Evolutionary conservation across 2,113 vertebrate genomes (phyloP).

Genomic region (Plotosus lineatus): DNA sequence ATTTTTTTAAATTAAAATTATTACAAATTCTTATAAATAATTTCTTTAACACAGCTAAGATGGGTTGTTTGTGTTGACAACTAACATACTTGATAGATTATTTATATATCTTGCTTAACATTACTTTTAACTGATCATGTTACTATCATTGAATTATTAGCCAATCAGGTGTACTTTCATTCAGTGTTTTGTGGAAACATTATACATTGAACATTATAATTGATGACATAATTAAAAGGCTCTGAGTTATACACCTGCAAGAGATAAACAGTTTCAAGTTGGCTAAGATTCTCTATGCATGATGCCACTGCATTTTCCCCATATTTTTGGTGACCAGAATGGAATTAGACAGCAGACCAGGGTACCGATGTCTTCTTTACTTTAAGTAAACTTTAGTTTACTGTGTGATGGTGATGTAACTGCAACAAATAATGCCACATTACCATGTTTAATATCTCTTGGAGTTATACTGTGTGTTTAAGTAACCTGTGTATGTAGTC

Average conservation of each 20-base stretch:
- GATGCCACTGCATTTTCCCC: neutral
- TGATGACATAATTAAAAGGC: constrained; percentile 17
- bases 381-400: no score
- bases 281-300: neutral
- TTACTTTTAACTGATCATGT: constrained; percentile 18
- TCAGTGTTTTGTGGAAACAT: constrained; percentile 26
- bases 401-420: neutral
- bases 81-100: constrained; percentile 29
- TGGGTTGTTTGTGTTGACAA: constrained; percentile 12
- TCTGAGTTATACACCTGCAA: constrained; percentile 4
- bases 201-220: constrained; percentile 26
- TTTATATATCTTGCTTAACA: constrained; percentile 30
- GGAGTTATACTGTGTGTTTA: constrained; percentile 21
- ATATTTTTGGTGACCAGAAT: neutral
- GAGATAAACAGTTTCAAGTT: no score
- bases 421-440: neutral
- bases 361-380: neutral
- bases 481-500: neutral
- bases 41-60: constrained; percentile 4
- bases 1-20: no score
- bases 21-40: no score
- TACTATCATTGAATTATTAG: neutral
- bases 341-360: neutral
- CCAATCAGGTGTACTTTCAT: neutral
- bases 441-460: neutral